Evolutionary conservation across 2,888 invertebrate genomes (phyloP).

Genomic region (Zygaena filipendulae): DNA sequence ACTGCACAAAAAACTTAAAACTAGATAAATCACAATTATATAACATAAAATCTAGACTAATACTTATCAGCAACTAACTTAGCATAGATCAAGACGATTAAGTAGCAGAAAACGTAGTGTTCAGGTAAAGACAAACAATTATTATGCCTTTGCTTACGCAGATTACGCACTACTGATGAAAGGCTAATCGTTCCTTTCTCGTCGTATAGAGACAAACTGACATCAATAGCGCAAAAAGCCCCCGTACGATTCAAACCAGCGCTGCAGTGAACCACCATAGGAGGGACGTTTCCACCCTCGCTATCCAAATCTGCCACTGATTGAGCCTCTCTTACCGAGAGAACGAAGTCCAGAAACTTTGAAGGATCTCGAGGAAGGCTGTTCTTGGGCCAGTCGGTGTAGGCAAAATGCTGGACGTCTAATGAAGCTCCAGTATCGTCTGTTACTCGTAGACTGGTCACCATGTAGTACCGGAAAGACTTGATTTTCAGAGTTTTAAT

Average conservation of each 20-base stretch:
- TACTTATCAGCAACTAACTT: slow-evolving; percentile 5
- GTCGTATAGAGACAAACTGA: slow-evolving; percentile 7
- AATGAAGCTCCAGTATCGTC: too few species aligned
- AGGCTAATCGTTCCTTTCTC: slow-evolving; percentile 8
- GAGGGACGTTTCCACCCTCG: slow-evolving; percentile 3
- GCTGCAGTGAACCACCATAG: slow-evolving; percentile 5
- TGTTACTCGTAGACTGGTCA: slow-evolving; percentile 6
- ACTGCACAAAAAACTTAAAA: slow-evolving; percentile 4
- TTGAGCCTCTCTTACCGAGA: slow-evolving; percentile 7
- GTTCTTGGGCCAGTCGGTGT: slow-evolving; percentile 6
- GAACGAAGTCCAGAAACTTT: slow-evolving; percentile 6
- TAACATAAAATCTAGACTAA: slow-evolving; percentile 4
- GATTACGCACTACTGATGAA: slow-evolving; percentile 5
- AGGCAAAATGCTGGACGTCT: slow-evolving; percentile 3
- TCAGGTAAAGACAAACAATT: slow-evolving; percentile 8
- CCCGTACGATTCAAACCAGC: slow-evolving; percentile 6
- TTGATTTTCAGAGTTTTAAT: slow-evolving; percentile 4
- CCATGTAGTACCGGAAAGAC: slow-evolving; percentile 5
- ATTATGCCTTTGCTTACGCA: slow-evolving; percentile 4
- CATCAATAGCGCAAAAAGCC: slow-evolving; percentile 8
- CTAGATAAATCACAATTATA: slow-evolving; percentile 4
- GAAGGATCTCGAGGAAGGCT: slow-evolving; percentile 6
- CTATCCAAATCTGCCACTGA: slow-evolving; percentile 4
- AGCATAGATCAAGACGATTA: slow-evolving; percentile 1
- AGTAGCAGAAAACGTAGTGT: slow-evolving; percentile 6